Evolutionary conservation across 1,140 invertebrate genomes (phyloP), one percentile per base, ranked within the genome.

Genomic region (Penaeus vannamei): DNA sequence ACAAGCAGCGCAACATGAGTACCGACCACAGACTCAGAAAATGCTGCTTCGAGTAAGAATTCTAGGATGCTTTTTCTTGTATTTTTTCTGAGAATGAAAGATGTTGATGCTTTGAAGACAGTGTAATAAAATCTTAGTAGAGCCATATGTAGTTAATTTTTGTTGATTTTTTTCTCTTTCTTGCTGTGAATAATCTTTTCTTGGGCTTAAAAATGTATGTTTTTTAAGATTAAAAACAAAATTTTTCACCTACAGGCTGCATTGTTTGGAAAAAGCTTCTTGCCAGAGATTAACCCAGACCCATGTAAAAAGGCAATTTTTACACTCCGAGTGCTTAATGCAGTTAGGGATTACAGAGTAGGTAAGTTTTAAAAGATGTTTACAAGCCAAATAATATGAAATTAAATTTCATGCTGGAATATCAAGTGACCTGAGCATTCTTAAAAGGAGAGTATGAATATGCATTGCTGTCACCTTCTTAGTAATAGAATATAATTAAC

Each of bases 261-360:
- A 0, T 96, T 98, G 92, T 99, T 98, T 94, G 98, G 98, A 5
- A 99, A 99, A 94, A 96, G 97, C 90, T 99, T 99, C 92, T 94
- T 98, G 36, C 94, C 95, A 20, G 95, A 96, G 88, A 95, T 96
- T 36, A 86, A 86, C 93, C 95, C 98, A 0, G 95, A 98, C 64
- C 94, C 95, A 85, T 98, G 98, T 92, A 94, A 97, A 91, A 90
- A 86, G 59, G 79, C 88, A 46, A 60, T 90, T 26, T 86, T 90
- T 72, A 96, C 95, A 92, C 93, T 99, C 85, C 94, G 98, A 85
- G 97, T 99, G 46, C 93, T 99, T 32, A 99, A 99, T 94, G 96
- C 97, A n/a, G 95, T 99, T 7, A 93, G 98, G 86, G 95, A 97
- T 93, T 95, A 95, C 29, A 95, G 95, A 92, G 96, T 99, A 90